A percentile compares a stretch with the other conserved stretches of the same genome.
phyloP scores from a whole-genome alignment of 2,113 vertebrate genomes.

The Ranitomeya variabilis region DNA sequence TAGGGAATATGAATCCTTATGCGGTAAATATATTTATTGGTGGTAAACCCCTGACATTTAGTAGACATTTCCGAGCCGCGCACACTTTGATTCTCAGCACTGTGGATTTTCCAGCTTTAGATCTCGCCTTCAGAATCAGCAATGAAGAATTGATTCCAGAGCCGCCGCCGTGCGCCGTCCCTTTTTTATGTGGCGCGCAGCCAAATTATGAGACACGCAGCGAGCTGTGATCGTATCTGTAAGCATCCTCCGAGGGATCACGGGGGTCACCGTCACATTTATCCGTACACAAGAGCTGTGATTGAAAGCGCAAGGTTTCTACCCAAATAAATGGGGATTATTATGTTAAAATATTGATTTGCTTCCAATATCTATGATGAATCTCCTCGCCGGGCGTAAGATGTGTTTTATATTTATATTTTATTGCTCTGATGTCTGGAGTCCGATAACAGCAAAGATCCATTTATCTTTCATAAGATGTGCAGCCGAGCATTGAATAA shows the following conservation, averaged over 20 bases:
- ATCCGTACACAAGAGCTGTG: not conserved
- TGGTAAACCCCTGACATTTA: too few relatives aligned
- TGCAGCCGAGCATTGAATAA: slow-evolving; percentile 21
- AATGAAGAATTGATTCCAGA: slow-evolving; percentile 11
- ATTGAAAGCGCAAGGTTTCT: slow-evolving; percentile 6
- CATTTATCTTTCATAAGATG: slow-evolving; percentile 26
- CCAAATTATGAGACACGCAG: not conserved
- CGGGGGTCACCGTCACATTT: not conserved
- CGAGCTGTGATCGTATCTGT: slow-evolving; percentile 21
- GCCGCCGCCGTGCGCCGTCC: not conserved
- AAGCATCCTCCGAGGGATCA: not conserved
- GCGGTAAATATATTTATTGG: not conserved
- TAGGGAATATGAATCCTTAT: too few relatives aligned
- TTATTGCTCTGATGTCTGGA: slow-evolving; percentile 25
- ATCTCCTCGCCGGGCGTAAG: slow-evolving; percentile 17
- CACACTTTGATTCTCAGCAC: not conserved
- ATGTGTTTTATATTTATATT: slow-evolving; percentile 31
- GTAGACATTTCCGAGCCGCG: not conserved
- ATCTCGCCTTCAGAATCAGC: not conserved
- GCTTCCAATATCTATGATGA: slow-evolving; percentile 10
- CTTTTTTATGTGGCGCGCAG: not conserved
- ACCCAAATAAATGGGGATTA: slow-evolving; percentile 29
- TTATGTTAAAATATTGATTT: slow-evolving; percentile 47
- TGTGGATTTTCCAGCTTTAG: not conserved
- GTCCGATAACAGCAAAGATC: not conserved